Evolutionary conservation across 2,113 vertebrate species (phyloP).

Genomic region (Hemibagrus wyckioides): DNA sequence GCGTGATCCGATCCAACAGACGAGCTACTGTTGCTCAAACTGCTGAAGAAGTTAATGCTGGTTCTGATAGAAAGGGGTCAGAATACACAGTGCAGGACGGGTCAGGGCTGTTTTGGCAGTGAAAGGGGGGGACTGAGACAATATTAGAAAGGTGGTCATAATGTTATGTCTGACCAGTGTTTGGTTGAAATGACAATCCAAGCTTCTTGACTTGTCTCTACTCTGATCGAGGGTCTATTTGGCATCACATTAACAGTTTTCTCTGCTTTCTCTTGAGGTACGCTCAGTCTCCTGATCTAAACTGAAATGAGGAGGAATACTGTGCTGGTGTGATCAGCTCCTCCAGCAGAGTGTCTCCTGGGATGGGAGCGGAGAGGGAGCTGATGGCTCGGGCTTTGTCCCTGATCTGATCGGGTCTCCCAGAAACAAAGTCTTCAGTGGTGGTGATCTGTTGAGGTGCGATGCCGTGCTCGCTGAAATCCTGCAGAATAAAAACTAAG

Average conservation of each 20-base stretch:
- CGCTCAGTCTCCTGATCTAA: not conserved
- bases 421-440: slow-evolving; percentile 86
- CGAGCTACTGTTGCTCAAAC: too few species aligned
- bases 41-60: too few species aligned
- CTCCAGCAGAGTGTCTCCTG: slow-evolving; percentile 86
- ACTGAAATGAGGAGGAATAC: slow-evolving; percentile 63
- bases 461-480: slow-evolving; percentile 93
- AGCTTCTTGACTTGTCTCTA: not conserved
- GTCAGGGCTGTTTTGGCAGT: too few species aligned
- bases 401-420: slow-evolving; percentile 75
- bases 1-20: too few species aligned
- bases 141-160: too few species aligned
- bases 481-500: slow-evolving; percentile 69
- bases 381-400: slow-evolving; percentile 84
- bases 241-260: not conserved
- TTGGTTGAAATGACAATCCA: too few species aligned
- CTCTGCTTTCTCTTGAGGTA: not conserved
- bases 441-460: slow-evolving; percentile 87
- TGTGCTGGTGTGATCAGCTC: slow-evolving; percentile 86
- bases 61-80: too few species aligned
- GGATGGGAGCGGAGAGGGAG: slow-evolving; percentile 79
- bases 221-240: not conserved
- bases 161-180: too few species aligned
- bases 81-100: too few species aligned
- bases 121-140: too few species aligned